Conservation (phyloP, 2,888 invertebrate genomes). For the Xanthorhoe spadicearia region DNA sequence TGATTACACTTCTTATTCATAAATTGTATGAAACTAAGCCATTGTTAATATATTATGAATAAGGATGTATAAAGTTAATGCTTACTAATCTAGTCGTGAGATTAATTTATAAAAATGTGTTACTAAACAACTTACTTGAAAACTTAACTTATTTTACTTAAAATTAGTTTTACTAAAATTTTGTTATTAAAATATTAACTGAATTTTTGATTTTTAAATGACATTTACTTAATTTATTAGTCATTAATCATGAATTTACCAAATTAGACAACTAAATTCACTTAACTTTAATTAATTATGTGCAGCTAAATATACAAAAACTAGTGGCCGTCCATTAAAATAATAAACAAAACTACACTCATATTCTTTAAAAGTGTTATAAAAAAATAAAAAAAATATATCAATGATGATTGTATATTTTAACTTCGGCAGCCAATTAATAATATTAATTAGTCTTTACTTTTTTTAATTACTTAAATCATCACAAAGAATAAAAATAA, state of each 20-base stretch:
- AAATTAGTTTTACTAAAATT: background rate
- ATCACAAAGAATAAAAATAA: background rate
- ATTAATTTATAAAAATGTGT: background rate
- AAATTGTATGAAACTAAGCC: background rate
- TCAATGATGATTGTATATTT: no score
- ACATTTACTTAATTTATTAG: background rate
- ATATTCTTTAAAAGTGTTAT: no score
- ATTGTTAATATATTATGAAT: background rate
- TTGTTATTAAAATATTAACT: background rate
- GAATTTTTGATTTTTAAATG: background rate
- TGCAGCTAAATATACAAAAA: background rate
- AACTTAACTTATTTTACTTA: background rate
- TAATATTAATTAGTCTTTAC: no score
- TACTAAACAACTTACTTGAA: background rate
- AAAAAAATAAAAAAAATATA: no score
- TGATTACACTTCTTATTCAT: background rate
- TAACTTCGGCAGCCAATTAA: no score
- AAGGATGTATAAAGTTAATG: constrained; percentile 23
- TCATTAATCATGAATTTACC: background rate
- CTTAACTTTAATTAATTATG: background rate
- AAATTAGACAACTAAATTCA: background rate
- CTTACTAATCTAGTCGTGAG: constrained; percentile 36
- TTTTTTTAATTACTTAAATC: no score
- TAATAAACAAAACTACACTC: no score
- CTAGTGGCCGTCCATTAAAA: no score